phyloP scores from a whole-genome alignment of 2,888 invertebrate genomes.

The Noctua comes region DNA sequence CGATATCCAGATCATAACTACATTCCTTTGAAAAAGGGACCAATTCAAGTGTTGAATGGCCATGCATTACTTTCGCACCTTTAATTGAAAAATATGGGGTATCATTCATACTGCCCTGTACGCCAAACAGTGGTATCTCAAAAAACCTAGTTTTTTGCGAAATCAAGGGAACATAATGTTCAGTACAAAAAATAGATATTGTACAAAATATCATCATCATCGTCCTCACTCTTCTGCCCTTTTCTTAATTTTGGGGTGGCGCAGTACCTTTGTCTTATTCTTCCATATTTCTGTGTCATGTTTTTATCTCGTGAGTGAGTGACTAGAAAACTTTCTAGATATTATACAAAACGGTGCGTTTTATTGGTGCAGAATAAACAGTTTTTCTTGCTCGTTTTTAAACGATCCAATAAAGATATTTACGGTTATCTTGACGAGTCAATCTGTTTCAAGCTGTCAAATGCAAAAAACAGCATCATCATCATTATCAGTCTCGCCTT shows the following conservation, averaged over 20 bases:
- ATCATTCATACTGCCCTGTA: slow-evolving; percentile 16
- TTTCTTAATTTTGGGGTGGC: neutral
- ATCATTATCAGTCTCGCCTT: neutral
- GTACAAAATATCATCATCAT: neutral
- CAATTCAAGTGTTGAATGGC: slow-evolving; percentile 23
- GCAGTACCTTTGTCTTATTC: neutral
- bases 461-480: neutral
- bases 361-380: neutral
- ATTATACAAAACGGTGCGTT: neutral
- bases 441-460: neutral
- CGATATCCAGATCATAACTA: slow-evolving; percentile 23
- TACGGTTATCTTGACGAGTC: neutral
- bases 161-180: neutral
- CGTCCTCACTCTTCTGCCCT: neutral
- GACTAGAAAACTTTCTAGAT: too few species aligned
- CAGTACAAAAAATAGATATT: neutral
- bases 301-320: neutral
- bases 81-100: slow-evolving; percentile 56
- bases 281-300: neutral
- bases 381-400: neutral
- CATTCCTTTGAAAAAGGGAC: slow-evolving; percentile 18
- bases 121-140: neutral
- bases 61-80: slow-evolving; percentile 50
- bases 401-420: neutral
- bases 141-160: neutral